A percentile compares a stretch with the other conserved stretches of the same genome.
Evolutionary conservation across 2,113 vertebrate genomes (phyloP).

Genomic region (Empidonax alnorum): DNA sequence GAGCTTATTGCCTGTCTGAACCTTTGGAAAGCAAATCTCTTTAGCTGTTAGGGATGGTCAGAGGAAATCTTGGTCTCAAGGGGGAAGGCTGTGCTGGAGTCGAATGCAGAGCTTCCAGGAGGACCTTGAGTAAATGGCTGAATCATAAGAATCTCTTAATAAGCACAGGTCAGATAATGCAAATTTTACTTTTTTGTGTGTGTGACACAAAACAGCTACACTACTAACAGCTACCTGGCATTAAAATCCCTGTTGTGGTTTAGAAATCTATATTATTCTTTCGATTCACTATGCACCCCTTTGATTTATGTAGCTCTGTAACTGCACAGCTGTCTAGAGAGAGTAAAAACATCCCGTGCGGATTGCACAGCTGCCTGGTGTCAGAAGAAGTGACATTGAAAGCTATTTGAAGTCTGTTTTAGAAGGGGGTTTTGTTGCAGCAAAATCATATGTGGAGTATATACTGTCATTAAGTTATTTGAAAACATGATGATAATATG

Average conservation of each 20-base stretch:
- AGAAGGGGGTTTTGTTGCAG: not conserved
- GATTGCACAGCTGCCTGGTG: not conserved
- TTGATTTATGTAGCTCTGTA: not conserved
- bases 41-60: not conserved
- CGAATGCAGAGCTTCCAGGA: not conserved
- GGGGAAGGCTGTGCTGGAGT: not conserved
- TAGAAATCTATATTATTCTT: not conserved
- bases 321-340: not conserved
- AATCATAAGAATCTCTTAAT: not conserved
- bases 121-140: not conserved
- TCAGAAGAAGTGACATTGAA: constrained; percentile 3
- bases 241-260: not conserved
- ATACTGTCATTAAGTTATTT: constrained; percentile 3
- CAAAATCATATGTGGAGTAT: not conserved
- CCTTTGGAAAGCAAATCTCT: not conserved
- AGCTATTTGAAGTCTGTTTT: not conserved
- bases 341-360: not conserved
- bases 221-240: not conserved
- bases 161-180: not conserved
- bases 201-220: not conserved
- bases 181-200: not conserved
- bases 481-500: constrained; percentile 33
- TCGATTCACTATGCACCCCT: not conserved
- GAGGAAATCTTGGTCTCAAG: not conserved
- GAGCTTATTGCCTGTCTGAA: not conserved